phyloP scores from a whole-genome alignment of 1,140 invertebrate species.

The Lordiphosa mommai region DNA sequence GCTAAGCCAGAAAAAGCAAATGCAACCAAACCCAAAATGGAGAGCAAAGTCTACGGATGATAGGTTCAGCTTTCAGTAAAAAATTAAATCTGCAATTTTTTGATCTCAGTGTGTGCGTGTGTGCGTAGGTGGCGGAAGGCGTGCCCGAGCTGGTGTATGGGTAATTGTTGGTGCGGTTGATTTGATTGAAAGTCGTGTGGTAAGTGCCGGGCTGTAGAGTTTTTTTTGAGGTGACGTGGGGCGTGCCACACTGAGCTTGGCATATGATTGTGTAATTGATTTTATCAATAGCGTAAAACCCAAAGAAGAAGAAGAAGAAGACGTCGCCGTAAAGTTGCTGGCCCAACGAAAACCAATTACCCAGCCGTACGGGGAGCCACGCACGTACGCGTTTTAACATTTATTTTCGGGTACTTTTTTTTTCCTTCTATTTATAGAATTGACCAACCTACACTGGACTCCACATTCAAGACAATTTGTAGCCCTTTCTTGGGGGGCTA shows the following conservation, averaged over 20 bases:
- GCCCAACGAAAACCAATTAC: slow-evolving; percentile 52
- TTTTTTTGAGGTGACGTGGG: slow-evolving; percentile 3
- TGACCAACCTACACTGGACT: not conserved
- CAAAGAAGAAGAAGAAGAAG: not conserved
- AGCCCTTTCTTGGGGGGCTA: not conserved
- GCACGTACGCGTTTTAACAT: slow-evolving; percentile 43
- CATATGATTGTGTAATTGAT: slow-evolving; percentile 75
- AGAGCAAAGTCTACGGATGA: not conserved
- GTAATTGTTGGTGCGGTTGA: slow-evolving; percentile 67
- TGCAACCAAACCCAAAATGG: no score
- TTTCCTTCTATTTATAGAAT: not conserved
- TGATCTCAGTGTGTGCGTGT: not conserved
- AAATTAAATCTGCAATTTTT: not conserved
- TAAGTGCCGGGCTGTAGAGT: slow-evolving; percentile 33
- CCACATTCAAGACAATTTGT: slow-evolving; percentile 5
- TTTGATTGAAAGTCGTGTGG: slow-evolving; percentile 68
- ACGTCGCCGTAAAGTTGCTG: slow-evolving; percentile 29
- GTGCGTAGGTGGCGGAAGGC: not conserved
- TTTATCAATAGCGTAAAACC: slow-evolving; percentile 54
- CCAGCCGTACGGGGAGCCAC: slow-evolving; percentile 13
- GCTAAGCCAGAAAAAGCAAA: no score
- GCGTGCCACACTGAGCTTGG: slow-evolving; percentile 49
- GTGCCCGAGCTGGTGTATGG: slow-evolving; percentile 42
- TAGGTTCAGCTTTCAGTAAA: no score
- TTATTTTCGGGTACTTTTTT: not conserved